Conservation (phyloP, 1,140 invertebrate species). For the Brachionus plicatilis region DNA sequence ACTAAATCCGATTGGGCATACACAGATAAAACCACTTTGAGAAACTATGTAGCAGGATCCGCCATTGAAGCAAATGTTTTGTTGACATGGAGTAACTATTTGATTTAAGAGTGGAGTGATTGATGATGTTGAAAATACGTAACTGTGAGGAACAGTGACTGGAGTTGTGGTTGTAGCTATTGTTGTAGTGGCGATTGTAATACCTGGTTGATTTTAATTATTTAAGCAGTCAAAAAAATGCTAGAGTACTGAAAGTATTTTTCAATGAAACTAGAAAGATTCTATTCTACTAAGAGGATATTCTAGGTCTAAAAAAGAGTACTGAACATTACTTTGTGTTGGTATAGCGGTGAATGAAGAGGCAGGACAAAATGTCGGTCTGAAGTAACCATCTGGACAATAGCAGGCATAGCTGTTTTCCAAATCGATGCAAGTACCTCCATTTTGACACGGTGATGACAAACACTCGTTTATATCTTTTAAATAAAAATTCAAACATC, state of each 20-base stretch:
- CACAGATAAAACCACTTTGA: conserved; percentile 65
- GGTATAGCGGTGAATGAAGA: background rate
- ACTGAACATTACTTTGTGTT: background rate
- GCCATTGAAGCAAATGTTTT: conserved; percentile 65
- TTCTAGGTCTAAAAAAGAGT: background rate
- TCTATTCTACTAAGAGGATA: background rate
- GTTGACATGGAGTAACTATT: conserved; percentile 35
- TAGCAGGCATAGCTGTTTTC: conserved; percentile 54
- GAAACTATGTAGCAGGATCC: conserved; percentile 56
- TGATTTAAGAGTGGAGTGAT: conserved; percentile 8
- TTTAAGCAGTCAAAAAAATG: background rate
- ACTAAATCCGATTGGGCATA: conserved; percentile 47
- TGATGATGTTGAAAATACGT: background rate
- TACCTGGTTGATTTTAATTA: background rate
- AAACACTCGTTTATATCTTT: conserved; percentile 41
- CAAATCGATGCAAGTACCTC: conserved; percentile 40
- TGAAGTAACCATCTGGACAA: conserved; percentile 61
- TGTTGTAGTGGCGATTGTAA: background rate
- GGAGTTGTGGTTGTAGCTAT: conserved; percentile 3
- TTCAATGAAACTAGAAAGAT: background rate
- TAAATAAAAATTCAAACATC: background rate
- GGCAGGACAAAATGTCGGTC: conserved; percentile 54
- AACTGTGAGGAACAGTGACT: background rate
- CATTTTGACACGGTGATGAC: conserved; percentile 36
- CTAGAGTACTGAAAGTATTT: background rate